Evolutionary conservation across 2,888 invertebrate genomes (phyloP), one percentile per base, ranked within the genome.

Genomic region (Euproctis similis): DNA sequence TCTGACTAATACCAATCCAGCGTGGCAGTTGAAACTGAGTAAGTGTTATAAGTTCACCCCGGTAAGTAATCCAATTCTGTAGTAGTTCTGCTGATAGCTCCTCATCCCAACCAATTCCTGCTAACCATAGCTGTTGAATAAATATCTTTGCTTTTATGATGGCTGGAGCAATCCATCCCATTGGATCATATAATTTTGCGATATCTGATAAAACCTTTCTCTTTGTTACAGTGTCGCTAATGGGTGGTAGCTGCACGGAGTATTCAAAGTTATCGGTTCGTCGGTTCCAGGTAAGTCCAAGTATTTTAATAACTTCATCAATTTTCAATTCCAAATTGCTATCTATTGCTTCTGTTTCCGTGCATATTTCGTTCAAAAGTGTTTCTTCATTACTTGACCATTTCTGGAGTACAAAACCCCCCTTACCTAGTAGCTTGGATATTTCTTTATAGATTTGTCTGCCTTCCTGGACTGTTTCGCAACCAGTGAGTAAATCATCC

Each of bases 121-220:
- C 28, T 1, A 34, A 11, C 38, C 35, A 32, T 10, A 38, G 13
- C 16, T 9, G 13, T n/a, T 37, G 34, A 3, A 37, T 34, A 5
- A 31, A 23, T 1, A 31, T 10, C 2, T 39, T 39, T 2, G 32
- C 35, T n/a, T 16, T 6, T 11, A 29, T 25, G 1, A 35, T 24
- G 10, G 19, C 18, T n/a, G 37, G 34, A 2, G 26, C 17, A 13
- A 38, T 14, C 35, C 28, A 39, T 3, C n/a, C n/a, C n/a, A n/a
- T n/a, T n/a, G n/a, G n/a, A n/a, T n/a, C n/a, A n/a, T n/a, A n/a
- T n/a, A n/a, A 17, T 33, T 28, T 44, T 34, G 48, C 16, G 37
- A 33, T 36, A 31, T 46, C 36, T 35, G 52, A 23, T 39, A 49
- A 10, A 36, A 48, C 27, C 31, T 30, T 21, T 42, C 51, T 14